Evolutionary conservation across 2,888 invertebrate species (phyloP).

Genomic region (Drosophila macrospina): DNA sequence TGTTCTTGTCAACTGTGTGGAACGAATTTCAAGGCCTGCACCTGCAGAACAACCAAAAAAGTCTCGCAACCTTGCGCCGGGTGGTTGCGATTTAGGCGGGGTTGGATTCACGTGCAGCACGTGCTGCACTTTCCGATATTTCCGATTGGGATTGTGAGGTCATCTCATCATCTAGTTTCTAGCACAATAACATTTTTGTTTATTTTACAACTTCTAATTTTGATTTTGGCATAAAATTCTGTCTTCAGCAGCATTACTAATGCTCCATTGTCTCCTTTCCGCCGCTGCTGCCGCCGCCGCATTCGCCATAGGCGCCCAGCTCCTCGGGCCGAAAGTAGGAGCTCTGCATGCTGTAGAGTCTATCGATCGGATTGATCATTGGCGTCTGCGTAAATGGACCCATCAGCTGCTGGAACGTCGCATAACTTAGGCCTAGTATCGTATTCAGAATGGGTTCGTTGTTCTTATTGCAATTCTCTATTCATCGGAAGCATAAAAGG

Average conservation of each 20-base stretch:
- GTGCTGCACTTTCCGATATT: constrained; percentile 26
- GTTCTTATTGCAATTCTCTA: constrained; percentile 85
- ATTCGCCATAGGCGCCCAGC: constrained; percentile 81
- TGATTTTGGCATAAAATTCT: constrained; percentile 78
- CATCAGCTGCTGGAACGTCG: constrained; percentile 85
- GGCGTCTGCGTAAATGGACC: constrained; percentile 85
- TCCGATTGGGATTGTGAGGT: constrained; percentile 1
- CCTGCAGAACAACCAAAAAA: constrained; percentile 79
- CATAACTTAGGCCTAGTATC: constrained; percentile 84
- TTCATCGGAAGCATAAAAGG: neutral
- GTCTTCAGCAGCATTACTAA: constrained; percentile 35
- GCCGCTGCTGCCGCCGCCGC: constrained; percentile 57
- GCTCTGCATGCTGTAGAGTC: constrained; percentile 88
- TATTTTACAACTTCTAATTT: constrained; percentile 82
- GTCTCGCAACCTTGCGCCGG: constrained; percentile 54
- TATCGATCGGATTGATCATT: constrained; percentile 88
- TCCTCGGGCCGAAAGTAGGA: constrained; percentile 88
- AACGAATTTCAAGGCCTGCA: constrained; percentile 84
- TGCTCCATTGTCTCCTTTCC: constrained; percentile 80
- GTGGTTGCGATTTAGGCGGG: constrained; percentile 29
- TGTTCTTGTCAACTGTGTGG: constrained; percentile 84
- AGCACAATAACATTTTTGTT: constrained; percentile 70
- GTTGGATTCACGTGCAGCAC: constrained; percentile 49
- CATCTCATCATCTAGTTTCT: constrained; percentile 35
- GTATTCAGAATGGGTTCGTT: constrained; percentile 85